Base-by-base conservation (phyloP, 2,888 invertebrate species). In the Metellina segmentata region DNA sequence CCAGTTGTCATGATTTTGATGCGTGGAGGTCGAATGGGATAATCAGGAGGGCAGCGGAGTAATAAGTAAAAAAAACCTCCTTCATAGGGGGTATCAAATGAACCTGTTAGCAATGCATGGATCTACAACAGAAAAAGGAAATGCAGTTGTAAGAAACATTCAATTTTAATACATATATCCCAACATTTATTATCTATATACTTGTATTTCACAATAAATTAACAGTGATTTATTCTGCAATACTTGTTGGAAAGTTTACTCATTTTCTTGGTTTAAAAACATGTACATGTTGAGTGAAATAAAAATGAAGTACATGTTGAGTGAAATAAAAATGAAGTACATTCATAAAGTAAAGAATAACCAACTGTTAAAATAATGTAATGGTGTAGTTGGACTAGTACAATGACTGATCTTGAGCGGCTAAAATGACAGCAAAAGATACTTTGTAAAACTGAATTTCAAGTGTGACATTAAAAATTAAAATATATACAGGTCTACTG, bases 41-140 rank as follows among this genome's bases (percentile, higher is more conserved):
- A 96, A 93, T 95, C 95, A 19, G 96, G 95, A 4, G 96, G 96
- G 93, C 96, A 96, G 20, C 96, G 95, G 1, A 96, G 95, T 72
- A 95, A 93, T 92, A 96, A 96, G 93, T 96, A 95, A 94, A 96
- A 96, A 93, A 95, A 95, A 69, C 96, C 96, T 19, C 95, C 95
- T 94, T 96, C 96, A 93, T 96, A 96, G 1, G 96, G 96, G 7
- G 96, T 96, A 93, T 96, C 96, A 94, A 96, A 95, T 53, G 95
- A 96, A 13, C 96, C 96, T 8, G 96, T 96, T 85, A 96, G 95
- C 51, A 96, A 94, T 0, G 96, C 96, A 94, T 96, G 96, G 71
- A 96, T 89, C 93, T 92, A 34, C 34, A 34, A 34, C 52, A 7
- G 86, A 81, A 53, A 48, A 53, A 53, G 9, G 7, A 82, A 34